phyloP scores from a whole-genome alignment of 2,113 vertebrate species.

The Acinonyx jubatus region DNA sequence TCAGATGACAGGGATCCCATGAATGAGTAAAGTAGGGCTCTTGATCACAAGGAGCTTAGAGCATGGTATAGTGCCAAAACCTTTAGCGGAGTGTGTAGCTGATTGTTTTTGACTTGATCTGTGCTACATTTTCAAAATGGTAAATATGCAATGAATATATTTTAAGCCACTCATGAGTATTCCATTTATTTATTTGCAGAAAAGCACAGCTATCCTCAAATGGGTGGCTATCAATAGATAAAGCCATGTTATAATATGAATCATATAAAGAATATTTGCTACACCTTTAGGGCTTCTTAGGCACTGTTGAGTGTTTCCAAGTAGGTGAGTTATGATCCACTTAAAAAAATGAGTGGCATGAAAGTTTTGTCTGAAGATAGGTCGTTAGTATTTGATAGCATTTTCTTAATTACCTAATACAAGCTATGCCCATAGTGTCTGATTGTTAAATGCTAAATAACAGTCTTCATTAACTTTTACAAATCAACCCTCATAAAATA shows the following conservation, averaged over 20 bases:
- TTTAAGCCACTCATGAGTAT: neutral
- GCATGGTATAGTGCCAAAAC: rapidly evolving
- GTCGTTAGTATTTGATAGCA: neutral
- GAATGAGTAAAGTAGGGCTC: neutral
- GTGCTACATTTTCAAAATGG: neutral
- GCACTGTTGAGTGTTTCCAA: neutral
- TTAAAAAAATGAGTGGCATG: neutral
- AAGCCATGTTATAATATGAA: neutral
- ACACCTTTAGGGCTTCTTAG: neutral
- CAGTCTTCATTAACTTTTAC: neutral
- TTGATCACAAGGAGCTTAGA: neutral
- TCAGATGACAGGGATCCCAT: neutral
- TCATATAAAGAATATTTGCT: neutral
- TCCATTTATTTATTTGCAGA: neutral
- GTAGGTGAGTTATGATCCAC: neutral
- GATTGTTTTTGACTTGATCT: neutral
- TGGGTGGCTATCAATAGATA: neutral
- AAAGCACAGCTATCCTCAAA: neutral
- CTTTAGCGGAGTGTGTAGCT: neutral
- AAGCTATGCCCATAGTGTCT: neutral
- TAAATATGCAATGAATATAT: neutral
- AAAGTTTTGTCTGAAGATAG: neutral
- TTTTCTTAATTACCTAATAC: neutral
- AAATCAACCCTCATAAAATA: neutral
- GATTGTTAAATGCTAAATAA: neutral